A percentile compares a stretch with the other conserved stretches of the same genome.
phyloP scores from a whole-genome alignment of 92 coral and sea anemone species.

The Phenganax subtilis region DNA sequence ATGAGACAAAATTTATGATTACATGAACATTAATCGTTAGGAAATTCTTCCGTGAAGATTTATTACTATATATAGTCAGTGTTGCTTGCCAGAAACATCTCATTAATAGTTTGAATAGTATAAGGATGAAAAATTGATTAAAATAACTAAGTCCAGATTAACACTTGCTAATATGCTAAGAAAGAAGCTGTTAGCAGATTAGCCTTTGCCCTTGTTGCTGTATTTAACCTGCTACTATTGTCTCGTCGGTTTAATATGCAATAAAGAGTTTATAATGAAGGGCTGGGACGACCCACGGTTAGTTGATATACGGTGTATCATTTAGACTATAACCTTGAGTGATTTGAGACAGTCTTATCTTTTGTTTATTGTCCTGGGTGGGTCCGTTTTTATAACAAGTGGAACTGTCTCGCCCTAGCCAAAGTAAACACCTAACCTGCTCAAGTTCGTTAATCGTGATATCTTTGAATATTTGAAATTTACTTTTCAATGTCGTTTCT shows the following conservation, averaged over 20 bases:
- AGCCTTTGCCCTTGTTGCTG: neutral
- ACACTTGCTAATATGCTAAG: constrained; percentile 3
- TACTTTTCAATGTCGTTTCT: too few species aligned
- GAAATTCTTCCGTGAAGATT: neutral
- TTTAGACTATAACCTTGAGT: too few species aligned
- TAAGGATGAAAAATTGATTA: constrained; percentile 34
- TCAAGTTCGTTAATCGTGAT: too few species aligned
- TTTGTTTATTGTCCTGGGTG: too few species aligned
- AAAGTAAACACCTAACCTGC: too few species aligned
- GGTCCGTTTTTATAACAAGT: too few species aligned
- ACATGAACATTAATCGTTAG: neutral
- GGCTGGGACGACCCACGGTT: too few species aligned
- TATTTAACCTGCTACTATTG: constrained; percentile 13
- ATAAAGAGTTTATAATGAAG: too few species aligned
- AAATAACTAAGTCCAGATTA: constrained; percentile 9
- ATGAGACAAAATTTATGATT: neutral
- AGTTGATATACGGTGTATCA: too few species aligned
- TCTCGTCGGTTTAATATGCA: neutral
- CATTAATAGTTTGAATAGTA: neutral
- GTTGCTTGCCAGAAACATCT: neutral
- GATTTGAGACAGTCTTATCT: too few species aligned
- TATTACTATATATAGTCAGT: constrained; percentile 20
- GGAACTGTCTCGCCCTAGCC: too few species aligned
- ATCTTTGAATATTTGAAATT: too few species aligned
- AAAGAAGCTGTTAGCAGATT: constrained; percentile 28